Conservation (phyloP, 2,888 invertebrate genomes). For the Malacosoma neustria region DNA sequence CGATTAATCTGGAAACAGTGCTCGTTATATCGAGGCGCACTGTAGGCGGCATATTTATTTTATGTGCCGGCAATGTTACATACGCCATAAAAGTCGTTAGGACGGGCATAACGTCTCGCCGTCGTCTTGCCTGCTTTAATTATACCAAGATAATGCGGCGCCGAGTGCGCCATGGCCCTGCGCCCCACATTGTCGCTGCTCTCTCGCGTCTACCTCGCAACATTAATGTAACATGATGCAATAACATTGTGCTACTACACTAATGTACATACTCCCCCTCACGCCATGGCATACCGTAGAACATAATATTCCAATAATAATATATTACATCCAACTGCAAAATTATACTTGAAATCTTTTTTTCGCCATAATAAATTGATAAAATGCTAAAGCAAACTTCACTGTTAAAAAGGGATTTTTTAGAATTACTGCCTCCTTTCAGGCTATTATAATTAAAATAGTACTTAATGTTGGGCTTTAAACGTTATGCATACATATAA, state of each 20-base stretch:
- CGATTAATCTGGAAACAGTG: constrained; percentile 65
- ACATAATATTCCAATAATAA: constrained; percentile 20
- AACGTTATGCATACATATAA: too few species aligned
- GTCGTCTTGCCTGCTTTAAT: constrained; percentile 70
- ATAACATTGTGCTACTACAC: constrained; percentile 51
- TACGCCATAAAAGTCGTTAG: constrained; percentile 74
- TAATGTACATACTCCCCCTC: constrained; percentile 33
- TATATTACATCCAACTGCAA: neutral
- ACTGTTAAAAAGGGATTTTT: constrained; percentile 55
- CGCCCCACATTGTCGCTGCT: constrained; percentile 23
- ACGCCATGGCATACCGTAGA: constrained; percentile 26
- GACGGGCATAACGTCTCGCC: constrained; percentile 71
- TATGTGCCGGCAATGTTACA: constrained; percentile 73
- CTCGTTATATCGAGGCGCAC: constrained; percentile 52
- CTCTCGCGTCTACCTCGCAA: constrained; percentile 28
- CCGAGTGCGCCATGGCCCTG: constrained; percentile 38
- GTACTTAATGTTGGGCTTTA: too few species aligned
- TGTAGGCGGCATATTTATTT: constrained; percentile 72
- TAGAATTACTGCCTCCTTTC: constrained; percentile 46
- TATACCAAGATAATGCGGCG: constrained; percentile 66
- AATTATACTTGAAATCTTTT: neutral
- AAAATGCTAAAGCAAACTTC: constrained; percentile 43
- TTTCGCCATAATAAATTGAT: constrained; percentile 39
- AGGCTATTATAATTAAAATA: constrained; percentile 43
- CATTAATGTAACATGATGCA: constrained; percentile 58